Conservation (phyloP, 1,140 invertebrate genomes). For the Polyergus mexicanus region DNA sequence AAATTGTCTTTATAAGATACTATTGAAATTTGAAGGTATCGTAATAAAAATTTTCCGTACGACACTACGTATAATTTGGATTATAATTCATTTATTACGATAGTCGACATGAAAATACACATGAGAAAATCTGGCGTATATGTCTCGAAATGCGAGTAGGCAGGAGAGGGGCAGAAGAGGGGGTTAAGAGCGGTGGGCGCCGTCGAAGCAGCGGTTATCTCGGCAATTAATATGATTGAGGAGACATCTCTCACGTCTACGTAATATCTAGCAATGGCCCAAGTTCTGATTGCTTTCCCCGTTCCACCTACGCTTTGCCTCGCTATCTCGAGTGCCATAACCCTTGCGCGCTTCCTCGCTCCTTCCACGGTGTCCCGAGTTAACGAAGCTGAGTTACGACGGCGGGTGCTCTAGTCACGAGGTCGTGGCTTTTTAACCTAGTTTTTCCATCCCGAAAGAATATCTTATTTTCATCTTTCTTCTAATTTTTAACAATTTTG, state of each 20-base stretch:
- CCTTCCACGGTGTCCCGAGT: constrained; percentile 73
- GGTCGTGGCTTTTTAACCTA: constrained; percentile 75
- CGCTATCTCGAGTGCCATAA: constrained; percentile 85
- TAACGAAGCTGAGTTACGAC: constrained; percentile 80
- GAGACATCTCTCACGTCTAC: constrained; percentile 86
- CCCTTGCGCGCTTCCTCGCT: constrained; percentile 80
- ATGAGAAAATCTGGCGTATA: constrained; percentile 7
- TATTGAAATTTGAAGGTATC: background rate
- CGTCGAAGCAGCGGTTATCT: constrained; percentile 85
- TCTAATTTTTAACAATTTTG: constrained; percentile 43
- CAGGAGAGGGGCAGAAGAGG: constrained; percentile 46
- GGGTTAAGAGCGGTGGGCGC: constrained; percentile 67
- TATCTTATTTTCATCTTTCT: constrained; percentile 27
- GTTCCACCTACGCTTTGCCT: constrained; percentile 78
- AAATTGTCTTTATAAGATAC: background rate
- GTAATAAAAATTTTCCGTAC: background rate
- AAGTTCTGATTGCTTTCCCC: constrained; percentile 86
- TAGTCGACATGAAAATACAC: background rate
- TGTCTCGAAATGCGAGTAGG: constrained; percentile 33
- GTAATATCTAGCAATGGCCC: constrained; percentile 86
- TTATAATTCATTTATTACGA: background rate
- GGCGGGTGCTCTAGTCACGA: constrained; percentile 55
- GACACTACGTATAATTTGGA: background rate
- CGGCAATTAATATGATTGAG: constrained; percentile 87
- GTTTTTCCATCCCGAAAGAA: constrained; percentile 60